These are phyloP conservation scores for Carduelis carduelis DNA, from an alignment of 2,797 vertebrate species.

Conservation along the genomic window DNA sequence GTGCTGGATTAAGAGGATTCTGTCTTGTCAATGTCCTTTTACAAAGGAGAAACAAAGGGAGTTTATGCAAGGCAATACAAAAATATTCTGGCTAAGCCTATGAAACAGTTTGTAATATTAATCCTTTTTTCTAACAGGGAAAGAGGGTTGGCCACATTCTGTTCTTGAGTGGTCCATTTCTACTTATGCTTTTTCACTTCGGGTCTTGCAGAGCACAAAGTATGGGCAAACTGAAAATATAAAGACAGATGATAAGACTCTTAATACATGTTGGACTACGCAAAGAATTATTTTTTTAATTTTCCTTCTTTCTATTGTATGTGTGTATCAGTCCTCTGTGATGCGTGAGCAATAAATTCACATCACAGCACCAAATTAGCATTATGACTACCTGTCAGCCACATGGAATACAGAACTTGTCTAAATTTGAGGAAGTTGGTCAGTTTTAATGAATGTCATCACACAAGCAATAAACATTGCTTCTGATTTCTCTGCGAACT, in stretches of 20 bases:
- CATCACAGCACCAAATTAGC: not conserved
- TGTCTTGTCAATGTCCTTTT: not conserved
- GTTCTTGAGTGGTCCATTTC: constrained; percentile 32
- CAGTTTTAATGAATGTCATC: not conserved
- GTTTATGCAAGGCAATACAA: constrained; percentile 39
- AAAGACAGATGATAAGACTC: constrained; percentile 20
- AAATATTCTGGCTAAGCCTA: not conserved
- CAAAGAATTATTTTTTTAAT: not conserved
- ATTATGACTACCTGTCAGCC: not conserved
- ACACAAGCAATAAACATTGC: not conserved
- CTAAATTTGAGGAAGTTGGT: not conserved
- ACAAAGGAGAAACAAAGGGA: constrained; percentile 1
- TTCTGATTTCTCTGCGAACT: not conserved
- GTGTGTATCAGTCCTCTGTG: not conserved
- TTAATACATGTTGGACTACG: not conserved
- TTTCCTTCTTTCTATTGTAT: not conserved
- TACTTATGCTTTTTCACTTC: constrained; percentile 7
- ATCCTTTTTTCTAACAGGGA: not conserved
- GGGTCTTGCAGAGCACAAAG: constrained; percentile 2
- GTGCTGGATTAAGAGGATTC: constrained; percentile 31
- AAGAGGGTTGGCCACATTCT: not conserved
- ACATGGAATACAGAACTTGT: not conserved
- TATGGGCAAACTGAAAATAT: not conserved
- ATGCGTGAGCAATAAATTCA: constrained; percentile 13
- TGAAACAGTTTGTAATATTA: constrained; percentile 41